phyloP scores from a whole-genome alignment of 2,888 invertebrate species.

The Tenthredo amoena region DNA sequence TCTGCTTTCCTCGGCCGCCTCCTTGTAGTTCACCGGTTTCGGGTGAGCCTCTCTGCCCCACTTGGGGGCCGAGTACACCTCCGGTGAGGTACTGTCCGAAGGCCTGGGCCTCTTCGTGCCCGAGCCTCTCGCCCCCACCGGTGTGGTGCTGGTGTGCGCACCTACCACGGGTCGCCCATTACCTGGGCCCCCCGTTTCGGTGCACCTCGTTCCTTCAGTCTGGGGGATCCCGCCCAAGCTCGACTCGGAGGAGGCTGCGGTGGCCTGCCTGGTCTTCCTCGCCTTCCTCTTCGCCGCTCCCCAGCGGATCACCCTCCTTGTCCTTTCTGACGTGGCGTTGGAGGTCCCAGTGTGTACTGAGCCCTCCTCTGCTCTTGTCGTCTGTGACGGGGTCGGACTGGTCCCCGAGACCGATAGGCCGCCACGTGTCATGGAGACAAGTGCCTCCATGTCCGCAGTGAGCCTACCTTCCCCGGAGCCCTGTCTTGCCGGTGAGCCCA shows the following conservation, averaged over 20 bases:
- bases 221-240: neutral
- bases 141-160: neutral
- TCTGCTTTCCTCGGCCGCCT: neutral
- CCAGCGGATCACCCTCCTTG: neutral
- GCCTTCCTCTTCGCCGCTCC: neutral
- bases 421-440: neutral
- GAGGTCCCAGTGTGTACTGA: neutral
- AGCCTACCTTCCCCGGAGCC: neutral
- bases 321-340: neutral
- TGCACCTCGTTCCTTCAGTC: neutral
- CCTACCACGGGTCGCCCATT: neutral
- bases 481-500: neutral
- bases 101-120: neutral
- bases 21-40: neutral
- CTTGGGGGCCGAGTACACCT: neutral
- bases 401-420: neutral
- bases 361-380: conserved; percentile 19
- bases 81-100: neutral
- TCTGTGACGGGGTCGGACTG: neutral
- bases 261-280: too few relatives aligned
- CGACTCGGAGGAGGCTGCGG: neutral
- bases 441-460: neutral
- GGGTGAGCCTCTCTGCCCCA: neutral
- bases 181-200: neutral
- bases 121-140: too few relatives aligned